Evolutionary conservation across 2,888 invertebrate species (phyloP).

Genomic region (Morpho deidamia): DNA sequence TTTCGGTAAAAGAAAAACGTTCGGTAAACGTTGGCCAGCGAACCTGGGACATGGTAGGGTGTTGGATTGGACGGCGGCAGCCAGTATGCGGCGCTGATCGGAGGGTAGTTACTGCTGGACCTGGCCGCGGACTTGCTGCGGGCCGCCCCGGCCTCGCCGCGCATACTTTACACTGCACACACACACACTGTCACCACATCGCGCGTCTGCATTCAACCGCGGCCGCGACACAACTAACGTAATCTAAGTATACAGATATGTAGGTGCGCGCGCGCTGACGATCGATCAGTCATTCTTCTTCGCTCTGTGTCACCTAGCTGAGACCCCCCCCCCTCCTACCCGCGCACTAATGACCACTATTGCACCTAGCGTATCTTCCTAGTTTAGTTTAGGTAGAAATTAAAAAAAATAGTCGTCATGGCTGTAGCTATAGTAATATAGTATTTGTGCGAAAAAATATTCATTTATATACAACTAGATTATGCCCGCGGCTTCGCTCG

Average conservation of each 20-base stretch:
- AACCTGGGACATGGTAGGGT: constrained; percentile 92
- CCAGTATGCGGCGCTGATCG: constrained; percentile 91
- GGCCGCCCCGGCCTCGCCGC: constrained; percentile 70
- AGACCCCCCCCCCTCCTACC: constrained; percentile 30
- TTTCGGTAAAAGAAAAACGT: not conserved
- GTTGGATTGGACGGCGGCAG: constrained; percentile 88
- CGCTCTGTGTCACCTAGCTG: constrained; percentile 51
- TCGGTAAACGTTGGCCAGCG: constrained; percentile 24
- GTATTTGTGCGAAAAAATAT: no score
- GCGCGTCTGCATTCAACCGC: constrained; percentile 68
- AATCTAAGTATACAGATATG: constrained; percentile 35
- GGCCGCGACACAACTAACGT: constrained; percentile 60
- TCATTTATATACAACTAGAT: no score
- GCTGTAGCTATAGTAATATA: constrained; percentile 17
- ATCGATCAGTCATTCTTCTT: constrained; percentile 70
- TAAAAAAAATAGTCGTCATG: no score
- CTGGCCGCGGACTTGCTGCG: constrained; percentile 53
- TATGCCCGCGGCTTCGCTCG: no score
- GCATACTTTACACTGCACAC: constrained; percentile 66
- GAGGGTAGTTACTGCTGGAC: constrained; percentile 80
- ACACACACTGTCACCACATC: constrained; percentile 53
- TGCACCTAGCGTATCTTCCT: no score
- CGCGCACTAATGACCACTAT: constrained; percentile 63
- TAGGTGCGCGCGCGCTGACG: constrained; percentile 70
- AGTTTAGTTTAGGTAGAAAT: no score